phyloP scores from a whole-genome alignment of 2,888 invertebrate genomes.

The Spialia ferax region DNA sequence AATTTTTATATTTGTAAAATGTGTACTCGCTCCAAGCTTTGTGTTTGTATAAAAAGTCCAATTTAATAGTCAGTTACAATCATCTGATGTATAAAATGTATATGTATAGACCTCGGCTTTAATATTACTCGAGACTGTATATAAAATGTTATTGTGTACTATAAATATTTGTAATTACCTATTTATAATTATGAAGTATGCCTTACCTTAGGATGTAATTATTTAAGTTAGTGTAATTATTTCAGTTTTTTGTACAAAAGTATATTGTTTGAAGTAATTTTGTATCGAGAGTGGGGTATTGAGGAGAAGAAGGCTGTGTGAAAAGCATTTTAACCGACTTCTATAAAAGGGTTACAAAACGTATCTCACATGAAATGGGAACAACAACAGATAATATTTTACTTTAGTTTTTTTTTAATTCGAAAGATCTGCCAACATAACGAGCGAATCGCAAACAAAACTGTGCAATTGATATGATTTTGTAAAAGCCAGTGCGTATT shows the following conservation, averaged over 20 bases:
- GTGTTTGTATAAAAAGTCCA: slow-evolving; percentile 32
- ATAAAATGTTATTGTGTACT: slow-evolving; percentile 67
- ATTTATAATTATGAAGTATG: slow-evolving; percentile 80
- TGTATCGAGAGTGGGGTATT: slow-evolving; percentile 47
- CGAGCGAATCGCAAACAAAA: slow-evolving; percentile 56
- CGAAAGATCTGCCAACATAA: slow-evolving; percentile 76
- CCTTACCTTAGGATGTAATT: slow-evolving; percentile 71
- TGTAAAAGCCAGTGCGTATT: slow-evolving; percentile 44
- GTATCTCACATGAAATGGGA: slow-evolving; percentile 55
- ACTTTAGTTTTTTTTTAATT: slow-evolving; percentile 55
- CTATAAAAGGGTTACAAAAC: slow-evolving; percentile 39
- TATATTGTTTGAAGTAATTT: slow-evolving; percentile 55
- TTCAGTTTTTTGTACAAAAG: slow-evolving; percentile 68
- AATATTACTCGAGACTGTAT: slow-evolving; percentile 82
- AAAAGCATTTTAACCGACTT: slow-evolving; percentile 74
- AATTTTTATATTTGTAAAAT: background rate
- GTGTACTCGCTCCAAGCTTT: slow-evolving; percentile 23
- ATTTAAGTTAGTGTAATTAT: slow-evolving; percentile 61
- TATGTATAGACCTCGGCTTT: slow-evolving; percentile 76
- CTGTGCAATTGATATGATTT: slow-evolving; percentile 62
- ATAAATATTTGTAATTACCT: slow-evolving; percentile 75
- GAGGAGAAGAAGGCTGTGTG: slow-evolving; percentile 77
- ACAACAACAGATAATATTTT: slow-evolving; percentile 49
- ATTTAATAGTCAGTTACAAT: slow-evolving; percentile 31
- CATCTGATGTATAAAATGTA: slow-evolving; percentile 43